Conservation (phyloP, 2,888 invertebrate genomes). For the Sclerodermus sp. region DNA sequence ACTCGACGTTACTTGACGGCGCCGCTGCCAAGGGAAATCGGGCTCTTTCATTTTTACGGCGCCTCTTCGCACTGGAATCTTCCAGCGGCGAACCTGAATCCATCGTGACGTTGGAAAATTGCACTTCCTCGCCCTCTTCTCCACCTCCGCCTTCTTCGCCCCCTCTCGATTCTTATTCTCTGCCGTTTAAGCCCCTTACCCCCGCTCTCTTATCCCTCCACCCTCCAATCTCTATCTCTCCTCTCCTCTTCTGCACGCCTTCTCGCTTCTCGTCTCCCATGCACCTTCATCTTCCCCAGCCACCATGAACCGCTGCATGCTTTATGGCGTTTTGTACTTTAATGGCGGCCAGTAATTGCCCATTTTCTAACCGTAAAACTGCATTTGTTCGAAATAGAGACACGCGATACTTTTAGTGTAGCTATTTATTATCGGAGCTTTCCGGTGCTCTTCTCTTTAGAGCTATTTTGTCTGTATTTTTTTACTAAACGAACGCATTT, state of each 20-base stretch:
- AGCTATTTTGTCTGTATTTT: too few relatives aligned
- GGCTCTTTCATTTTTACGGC: conserved; percentile 6
- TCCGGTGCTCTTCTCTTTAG: too few relatives aligned
- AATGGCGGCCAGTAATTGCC: too few relatives aligned
- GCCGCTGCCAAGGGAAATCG: conserved; percentile 10
- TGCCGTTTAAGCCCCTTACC: not conserved
- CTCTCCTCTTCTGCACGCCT: not conserved
- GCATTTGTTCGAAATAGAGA: too few relatives aligned
- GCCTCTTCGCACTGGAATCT: not conserved
- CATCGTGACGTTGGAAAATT: not conserved
- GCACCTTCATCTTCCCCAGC: too few relatives aligned
- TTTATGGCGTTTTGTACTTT: too few relatives aligned
- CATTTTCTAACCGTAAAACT: too few relatives aligned
- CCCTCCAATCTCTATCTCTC: not conserved
- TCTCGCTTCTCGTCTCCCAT: not conserved
- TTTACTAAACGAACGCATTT: too few relatives aligned
- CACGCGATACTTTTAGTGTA: too few relatives aligned
- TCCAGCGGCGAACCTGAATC: not conserved
- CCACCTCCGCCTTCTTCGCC: not conserved
- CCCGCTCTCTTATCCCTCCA: not conserved
- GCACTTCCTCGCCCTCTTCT: not conserved
- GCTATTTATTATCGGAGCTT: too few relatives aligned
- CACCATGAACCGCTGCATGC: too few relatives aligned
- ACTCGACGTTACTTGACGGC: conserved; percentile 11
- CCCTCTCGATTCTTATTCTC: not conserved